Evolutionary conservation across 2,797 vertebrate genomes (phyloP), one percentile per base, ranked within the genome.

Genomic region (Pristis pectinata): DNA sequence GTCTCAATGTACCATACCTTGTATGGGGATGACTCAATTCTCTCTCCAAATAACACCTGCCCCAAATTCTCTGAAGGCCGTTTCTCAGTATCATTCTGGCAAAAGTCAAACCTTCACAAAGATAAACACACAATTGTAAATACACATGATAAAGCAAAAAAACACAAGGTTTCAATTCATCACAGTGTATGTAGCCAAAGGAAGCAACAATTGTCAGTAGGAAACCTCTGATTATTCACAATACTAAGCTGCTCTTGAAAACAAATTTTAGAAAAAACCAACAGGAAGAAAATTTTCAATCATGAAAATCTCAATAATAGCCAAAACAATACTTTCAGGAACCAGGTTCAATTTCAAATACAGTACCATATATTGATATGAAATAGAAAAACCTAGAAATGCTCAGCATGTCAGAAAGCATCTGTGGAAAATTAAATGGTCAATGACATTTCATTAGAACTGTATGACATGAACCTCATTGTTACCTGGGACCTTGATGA

Each of bases 41-140:
- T 96, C 95, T 99, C 98, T 91, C 98, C 98, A 97, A 98, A 99
- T 19, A 99, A 95, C 83, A 99, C 98, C 97, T 99, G 98, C 41
- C 98, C 98, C 64, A 99, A 97, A 96, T 99, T 99, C 96, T 99
- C 98, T 1, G 98, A 98, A 0, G 98, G 98, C 94, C 97, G 98
- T 95, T 95, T 97, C 96, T 98, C 98, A 94, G 96, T 94, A 0
- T 0, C 95, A 95, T 98, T 98, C 97, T 98, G 97, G 96, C 98
- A 99, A 95, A 99, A 99, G 96, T 99, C 98, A 96, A 99, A 99
- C 95, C 98, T 99, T 95, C n/a, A 94, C 95, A 95, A 95, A 70
- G 56, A 22, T 95, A 94, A 30, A 80, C 53, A 15, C 15, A 93
- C 24, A 53, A 95, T 95, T 0, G 91, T 19, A 76, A 22, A n/a